phyloP scores from a whole-genome alignment of 2,888 invertebrate genomes.

The Drosophila sordidula region DNA sequence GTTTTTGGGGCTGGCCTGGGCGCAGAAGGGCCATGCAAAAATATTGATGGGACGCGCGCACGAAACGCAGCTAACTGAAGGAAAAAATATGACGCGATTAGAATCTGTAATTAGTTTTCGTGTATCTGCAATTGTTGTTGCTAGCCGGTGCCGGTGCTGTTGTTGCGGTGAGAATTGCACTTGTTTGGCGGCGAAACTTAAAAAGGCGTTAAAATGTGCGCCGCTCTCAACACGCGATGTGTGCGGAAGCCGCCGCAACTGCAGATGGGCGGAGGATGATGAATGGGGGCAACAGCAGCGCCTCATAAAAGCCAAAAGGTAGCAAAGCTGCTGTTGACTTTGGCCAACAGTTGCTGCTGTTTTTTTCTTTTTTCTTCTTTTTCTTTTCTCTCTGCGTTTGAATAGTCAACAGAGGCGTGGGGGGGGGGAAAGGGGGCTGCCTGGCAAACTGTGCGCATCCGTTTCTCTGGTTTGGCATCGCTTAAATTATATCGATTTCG shows the following conservation, averaged over 20 bases:
- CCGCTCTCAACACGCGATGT: slow-evolving; percentile 71
- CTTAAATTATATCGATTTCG: slow-evolving; percentile 83
- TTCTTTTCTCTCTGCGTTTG: slow-evolving; percentile 14
- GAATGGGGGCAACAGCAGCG: slow-evolving; percentile 36
- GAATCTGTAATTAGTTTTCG: slow-evolving; percentile 83
- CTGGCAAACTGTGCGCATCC: slow-evolving; percentile 55
- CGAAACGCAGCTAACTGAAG: slow-evolving; percentile 64
- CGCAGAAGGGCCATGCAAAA: slow-evolving; percentile 42
- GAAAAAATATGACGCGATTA: slow-evolving; percentile 82
- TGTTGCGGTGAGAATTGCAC: slow-evolving; percentile 74
- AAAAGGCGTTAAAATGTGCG: slow-evolving; percentile 82
- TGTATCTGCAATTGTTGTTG: slow-evolving; percentile 80
- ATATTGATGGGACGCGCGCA: slow-evolving; percentile 80
- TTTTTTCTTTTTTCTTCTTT: background rate
- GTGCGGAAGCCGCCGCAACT: slow-evolving; percentile 52
- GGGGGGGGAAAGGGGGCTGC: background rate
- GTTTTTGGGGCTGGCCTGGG: slow-evolving; percentile 13
- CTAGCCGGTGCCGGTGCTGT: slow-evolving; percentile 24
- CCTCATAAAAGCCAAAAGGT: slow-evolving; percentile 47
- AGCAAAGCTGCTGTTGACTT: slow-evolving; percentile 57
- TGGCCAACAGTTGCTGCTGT: slow-evolving; percentile 40
- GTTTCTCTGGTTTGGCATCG: slow-evolving; percentile 68
- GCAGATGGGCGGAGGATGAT: slow-evolving; percentile 50
- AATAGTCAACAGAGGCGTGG: slow-evolving; percentile 45
- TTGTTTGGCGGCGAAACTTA: slow-evolving; percentile 79